phyloP scores from a whole-genome alignment of 2,888 invertebrate species.

The Willowsia nigromaculata region DNA sequence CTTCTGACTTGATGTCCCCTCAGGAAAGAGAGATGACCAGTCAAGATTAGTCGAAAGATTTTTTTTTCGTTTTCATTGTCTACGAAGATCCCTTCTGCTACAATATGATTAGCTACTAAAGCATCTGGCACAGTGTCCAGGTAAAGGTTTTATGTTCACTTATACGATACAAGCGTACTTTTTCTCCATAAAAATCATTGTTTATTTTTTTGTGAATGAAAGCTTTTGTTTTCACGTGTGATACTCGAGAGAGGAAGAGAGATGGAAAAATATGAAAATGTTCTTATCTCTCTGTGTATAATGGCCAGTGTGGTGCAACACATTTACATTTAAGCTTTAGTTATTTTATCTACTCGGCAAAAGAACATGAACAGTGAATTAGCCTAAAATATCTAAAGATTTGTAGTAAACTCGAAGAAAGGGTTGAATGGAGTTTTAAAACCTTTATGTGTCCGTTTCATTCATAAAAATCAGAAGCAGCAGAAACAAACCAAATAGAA shows the following conservation, averaged over 20 bases:
- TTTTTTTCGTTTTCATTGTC: background rate
- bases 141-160: too few relatives aligned
- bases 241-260: background rate
- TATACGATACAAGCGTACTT: too few relatives aligned
- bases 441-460: background rate
- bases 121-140: too few relatives aligned
- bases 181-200: background rate
- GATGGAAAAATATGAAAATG: background rate
- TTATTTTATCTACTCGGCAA: background rate
- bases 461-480: background rate
- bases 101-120: background rate
- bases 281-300: background rate
- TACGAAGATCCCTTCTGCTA: background rate
- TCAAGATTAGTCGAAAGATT: background rate
- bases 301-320: background rate
- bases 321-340: background rate
- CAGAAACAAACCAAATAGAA: background rate
- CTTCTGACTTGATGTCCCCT: background rate
- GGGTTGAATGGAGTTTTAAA: background rate
- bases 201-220: slow-evolving; percentile 9
- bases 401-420: background rate
- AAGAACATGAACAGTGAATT: background rate
- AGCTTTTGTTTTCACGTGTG: background rate
- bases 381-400: background rate
- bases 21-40: background rate